Evolutionary conservation across 2,888 invertebrate species (phyloP).

Genomic region (Myathropa florea): DNA sequence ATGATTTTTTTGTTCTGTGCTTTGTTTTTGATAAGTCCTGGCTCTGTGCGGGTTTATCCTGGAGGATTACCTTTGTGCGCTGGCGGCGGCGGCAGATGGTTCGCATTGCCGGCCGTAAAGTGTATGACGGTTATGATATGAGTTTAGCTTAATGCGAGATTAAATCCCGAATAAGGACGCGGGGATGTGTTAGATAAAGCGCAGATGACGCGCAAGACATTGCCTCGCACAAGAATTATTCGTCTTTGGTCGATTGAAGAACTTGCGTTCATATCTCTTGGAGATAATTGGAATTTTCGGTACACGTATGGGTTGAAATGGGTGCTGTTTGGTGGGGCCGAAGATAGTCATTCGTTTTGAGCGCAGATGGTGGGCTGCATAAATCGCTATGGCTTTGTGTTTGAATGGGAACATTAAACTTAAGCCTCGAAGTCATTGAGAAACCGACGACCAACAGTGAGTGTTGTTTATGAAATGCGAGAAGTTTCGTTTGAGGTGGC

Average conservation of each 20-base stretch:
- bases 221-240: constrained; percentile 27
- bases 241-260: constrained; percentile 23
- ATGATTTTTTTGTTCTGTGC: constrained; percentile 1
- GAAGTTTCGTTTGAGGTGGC: not conserved
- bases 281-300: not conserved
- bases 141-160: constrained; percentile 53
- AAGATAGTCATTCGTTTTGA: not conserved
- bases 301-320: not conserved
- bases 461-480: not conserved
- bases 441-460: not conserved
- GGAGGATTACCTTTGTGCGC: constrained; percentile 48
- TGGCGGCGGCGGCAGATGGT: constrained; percentile 27
- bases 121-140: constrained; percentile 27
- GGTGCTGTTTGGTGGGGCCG: not conserved
- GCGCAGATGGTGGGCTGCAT: not conserved
- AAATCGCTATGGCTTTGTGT: not conserved
- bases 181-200: constrained; percentile 37
- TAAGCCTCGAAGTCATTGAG: not conserved
- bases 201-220: constrained; percentile 37
- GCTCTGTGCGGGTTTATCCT: constrained; percentile 31
- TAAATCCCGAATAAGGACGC: constrained; percentile 46
- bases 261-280: constrained; percentile 2
- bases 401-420: not conserved
- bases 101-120: constrained; percentile 39
- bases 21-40: constrained; percentile 25